Conservation (phyloP, 1,140 invertebrate genomes). For the Solenopsis fugax region DNA sequence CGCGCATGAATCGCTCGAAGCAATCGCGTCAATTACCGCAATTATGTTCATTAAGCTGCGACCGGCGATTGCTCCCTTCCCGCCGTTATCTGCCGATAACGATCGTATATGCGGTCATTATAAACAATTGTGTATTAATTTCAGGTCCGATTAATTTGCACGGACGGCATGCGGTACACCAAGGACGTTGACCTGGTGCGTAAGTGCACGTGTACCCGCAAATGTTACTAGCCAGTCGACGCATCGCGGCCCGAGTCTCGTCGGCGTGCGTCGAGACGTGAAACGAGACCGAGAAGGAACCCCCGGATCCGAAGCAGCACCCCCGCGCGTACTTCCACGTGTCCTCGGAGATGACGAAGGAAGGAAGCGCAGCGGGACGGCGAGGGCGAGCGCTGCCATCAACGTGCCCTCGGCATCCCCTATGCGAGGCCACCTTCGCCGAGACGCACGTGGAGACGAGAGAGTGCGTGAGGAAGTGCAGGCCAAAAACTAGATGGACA, state of each 20-base stretch:
- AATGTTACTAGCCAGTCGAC: conserved; percentile 90
- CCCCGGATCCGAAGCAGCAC: conserved; percentile 68
- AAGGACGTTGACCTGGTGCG: conserved; percentile 98
- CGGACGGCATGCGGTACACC: conserved; percentile 96
- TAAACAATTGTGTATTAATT: conserved; percentile 57
- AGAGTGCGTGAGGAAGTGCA: conserved; percentile 63
- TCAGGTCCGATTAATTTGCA: conserved; percentile 95
- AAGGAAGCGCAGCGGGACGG: background rate
- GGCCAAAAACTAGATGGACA: conserved; percentile 73
- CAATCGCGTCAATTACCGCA: conserved; percentile 31
- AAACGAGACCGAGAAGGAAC: conserved; percentile 69
- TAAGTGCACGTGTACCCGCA: conserved; percentile 95
- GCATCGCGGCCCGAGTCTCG: conserved; percentile 62
- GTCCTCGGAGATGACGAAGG: conserved; percentile 53
- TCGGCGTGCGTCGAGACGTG: conserved; percentile 65
- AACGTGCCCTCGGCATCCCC: conserved; percentile 26
- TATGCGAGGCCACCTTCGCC: background rate
- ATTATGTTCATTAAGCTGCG: conserved; percentile 42
- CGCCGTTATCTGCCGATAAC: background rate
- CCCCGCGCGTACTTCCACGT: conserved; percentile 60
- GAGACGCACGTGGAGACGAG: conserved; percentile 41
- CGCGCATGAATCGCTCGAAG: conserved; percentile 4
- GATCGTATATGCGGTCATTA: conserved; percentile 1
- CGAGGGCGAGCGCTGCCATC: background rate
- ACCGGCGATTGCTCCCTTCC: background rate